Evolutionary conservation across 2,888 invertebrate genomes (phyloP).

Genomic region (Stenodema calcarata): DNA sequence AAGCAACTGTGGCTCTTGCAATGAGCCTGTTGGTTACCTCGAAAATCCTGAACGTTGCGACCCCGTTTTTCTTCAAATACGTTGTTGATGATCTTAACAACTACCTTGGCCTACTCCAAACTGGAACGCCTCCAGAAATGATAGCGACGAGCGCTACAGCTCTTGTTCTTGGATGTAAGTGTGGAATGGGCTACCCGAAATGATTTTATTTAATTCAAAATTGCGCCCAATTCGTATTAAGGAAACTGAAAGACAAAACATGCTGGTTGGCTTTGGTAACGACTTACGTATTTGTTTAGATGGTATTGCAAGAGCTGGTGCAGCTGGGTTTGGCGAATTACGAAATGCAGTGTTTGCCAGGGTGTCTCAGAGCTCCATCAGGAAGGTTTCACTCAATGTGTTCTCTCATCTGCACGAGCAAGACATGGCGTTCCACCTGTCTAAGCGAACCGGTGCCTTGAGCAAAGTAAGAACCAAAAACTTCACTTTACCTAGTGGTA

Average conservation of each 20-base stretch:
- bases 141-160: slow-evolving; percentile 79
- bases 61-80: slow-evolving; percentile 95
- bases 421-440: slow-evolving; percentile 92
- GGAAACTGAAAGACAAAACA: no score
- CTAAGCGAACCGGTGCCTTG: slow-evolving; percentile 92
- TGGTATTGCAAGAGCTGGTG: slow-evolving; percentile 88
- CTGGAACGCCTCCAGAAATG: slow-evolving; percentile 82
- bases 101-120: slow-evolving; percentile 69
- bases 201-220: background rate
- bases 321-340: slow-evolving; percentile 93
- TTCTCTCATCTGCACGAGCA: slow-evolving; percentile 94
- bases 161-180: slow-evolving; percentile 86
- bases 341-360: slow-evolving; percentile 97
- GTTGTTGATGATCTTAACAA: slow-evolving; percentile 86
- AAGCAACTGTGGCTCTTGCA: slow-evolving; percentile 82
- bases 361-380: slow-evolving; percentile 96
- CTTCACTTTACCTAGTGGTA: background rate
- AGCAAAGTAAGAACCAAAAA: slow-evolving; percentile 68
- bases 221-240: no score
- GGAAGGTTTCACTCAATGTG: slow-evolving; percentile 91
- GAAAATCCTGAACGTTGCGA: slow-evolving; percentile 87
- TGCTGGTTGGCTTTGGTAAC: no score
- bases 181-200: background rate
- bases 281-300: slow-evolving; percentile 70
- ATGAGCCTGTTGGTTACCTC: slow-evolving; percentile 79